phyloP scores from a whole-genome alignment of 2,113 vertebrate genomes.

The Tupaia chinensis region DNA sequence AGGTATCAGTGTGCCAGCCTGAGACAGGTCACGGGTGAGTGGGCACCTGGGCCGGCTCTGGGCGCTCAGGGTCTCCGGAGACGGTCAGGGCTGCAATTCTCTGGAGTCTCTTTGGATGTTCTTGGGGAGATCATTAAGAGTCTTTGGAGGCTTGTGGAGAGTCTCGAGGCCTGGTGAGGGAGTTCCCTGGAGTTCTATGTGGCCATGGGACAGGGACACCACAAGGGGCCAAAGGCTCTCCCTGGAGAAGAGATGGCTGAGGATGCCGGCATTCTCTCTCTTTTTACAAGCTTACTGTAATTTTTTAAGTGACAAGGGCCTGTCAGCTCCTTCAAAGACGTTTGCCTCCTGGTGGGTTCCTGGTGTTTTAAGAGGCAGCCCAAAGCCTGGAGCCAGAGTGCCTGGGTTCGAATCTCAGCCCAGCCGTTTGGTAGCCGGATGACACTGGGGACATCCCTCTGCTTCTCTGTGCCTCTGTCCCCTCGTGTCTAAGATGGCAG shows the following conservation, averaged over 20 bases:
- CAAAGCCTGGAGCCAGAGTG: background rate
- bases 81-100: background rate
- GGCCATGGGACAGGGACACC: background rate
- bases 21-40: conserved; percentile 59
- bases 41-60: background rate
- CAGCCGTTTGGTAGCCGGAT: background rate
- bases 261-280: background rate
- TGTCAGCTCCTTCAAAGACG: background rate
- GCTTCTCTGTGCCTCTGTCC: background rate
- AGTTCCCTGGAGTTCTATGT: background rate
- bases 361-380: background rate
- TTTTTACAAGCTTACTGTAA: background rate
- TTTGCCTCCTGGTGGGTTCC: background rate
- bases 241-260: background rate
- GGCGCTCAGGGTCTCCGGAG: background rate
- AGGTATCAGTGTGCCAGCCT: conserved; percentile 17
- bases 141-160: background rate
- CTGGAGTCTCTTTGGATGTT: background rate
- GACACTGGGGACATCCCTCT: background rate
- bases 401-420: background rate
- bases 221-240: background rate
- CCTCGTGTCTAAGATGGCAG: background rate
- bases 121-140: background rate
- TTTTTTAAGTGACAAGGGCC: background rate
- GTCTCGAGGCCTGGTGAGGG: background rate